phyloP scores from a whole-genome alignment of 1,140 invertebrate genomes.

The Physella acuta region DNA sequence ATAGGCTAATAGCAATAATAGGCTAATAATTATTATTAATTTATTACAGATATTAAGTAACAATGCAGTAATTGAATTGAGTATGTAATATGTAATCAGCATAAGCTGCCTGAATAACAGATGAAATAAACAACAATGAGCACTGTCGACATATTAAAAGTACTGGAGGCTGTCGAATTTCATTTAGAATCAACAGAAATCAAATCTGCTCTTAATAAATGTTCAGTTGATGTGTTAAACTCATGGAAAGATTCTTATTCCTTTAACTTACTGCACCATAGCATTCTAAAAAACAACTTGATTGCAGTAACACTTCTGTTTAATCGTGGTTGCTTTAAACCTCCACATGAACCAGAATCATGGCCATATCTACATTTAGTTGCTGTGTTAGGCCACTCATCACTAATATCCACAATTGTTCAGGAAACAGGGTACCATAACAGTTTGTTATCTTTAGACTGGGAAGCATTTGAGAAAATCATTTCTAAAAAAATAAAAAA shows the following conservation, averaged over 20 bases:
- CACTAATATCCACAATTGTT: constrained; percentile 40
- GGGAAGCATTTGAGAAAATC: constrained; percentile 11
- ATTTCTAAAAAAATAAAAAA: constrained; percentile 20
- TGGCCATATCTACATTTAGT: constrained; percentile 45
- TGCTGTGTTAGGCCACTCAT: constrained; percentile 37
- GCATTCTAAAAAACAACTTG: constrained; percentile 45
- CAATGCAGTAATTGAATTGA: neutral
- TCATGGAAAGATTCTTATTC: constrained; percentile 36
- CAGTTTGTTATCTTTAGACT: constrained; percentile 26
- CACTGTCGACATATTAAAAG: neutral
- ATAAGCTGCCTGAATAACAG: neutral
- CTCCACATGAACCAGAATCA: constrained; percentile 40
- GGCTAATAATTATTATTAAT: neutral
- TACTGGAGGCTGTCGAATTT: constrained; percentile 25
- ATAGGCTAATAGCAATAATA: too few species aligned
- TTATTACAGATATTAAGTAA: neutral
- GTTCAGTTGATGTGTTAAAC: constrained; percentile 19
- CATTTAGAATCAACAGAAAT: constrained; percentile 31
- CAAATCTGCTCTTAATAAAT: constrained; percentile 26
- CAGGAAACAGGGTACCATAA: constrained; percentile 45
- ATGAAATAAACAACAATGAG: neutral
- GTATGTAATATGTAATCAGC: neutral
- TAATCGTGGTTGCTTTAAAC: constrained; percentile 43
- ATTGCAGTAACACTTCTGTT: constrained; percentile 42
- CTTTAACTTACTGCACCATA: constrained; percentile 46